Evolutionary conservation across 2,113 vertebrate species (phyloP), one percentile per base, ranked within the genome.

Genomic region (Elephas maximus): DNA sequence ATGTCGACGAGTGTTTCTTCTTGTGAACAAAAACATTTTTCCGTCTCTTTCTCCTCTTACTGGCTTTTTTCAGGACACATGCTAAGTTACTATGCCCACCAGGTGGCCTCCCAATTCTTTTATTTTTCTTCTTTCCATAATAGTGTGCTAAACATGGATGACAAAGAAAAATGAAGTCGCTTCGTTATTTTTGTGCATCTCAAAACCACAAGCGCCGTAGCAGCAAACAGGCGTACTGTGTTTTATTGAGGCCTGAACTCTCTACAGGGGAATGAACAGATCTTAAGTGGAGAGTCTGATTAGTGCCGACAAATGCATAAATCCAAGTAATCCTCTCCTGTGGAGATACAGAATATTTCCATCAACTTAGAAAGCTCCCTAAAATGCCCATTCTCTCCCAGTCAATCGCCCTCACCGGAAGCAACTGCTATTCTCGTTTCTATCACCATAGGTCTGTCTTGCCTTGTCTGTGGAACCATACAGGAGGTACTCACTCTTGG

Each of bases 21-120:
- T 99, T 99, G 97, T 99, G 99, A 93, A 99, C 99, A 97, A 99
- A 99, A 94, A 99, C 99, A 97, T 99, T 99, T 99, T 99, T 99
- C 97, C 99, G 98, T 84, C 99, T 99, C 98, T 99, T 99, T 98
- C 99, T 99, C 97, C 99, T 99, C 95, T 99, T 99, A 87, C 99
- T 99, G 95, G 99, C 99, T 97, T 99, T 99, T 98, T 99, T 99
- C 97, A 99, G 99, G 67, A 99, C 99, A n/a, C 98, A 99, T 65
- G 99, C 99, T 97, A 99, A 98, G 98, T 99, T 99, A 97, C 99
- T 99, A 97, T 99, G 99, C 63, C 99, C 99, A 48, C 99, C 99
- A 0, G 99, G 99, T 45, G 99, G 99, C 88, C 99, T 99, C 6
- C 99, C 99, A 90, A 99, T 99, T 60, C 99, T 99, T 98, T 99